These are phyloP conservation scores for Probaryconus sp. DNA, from an alignment of 1,140 invertebrate genomes.

Conservation along the genomic window DNA sequence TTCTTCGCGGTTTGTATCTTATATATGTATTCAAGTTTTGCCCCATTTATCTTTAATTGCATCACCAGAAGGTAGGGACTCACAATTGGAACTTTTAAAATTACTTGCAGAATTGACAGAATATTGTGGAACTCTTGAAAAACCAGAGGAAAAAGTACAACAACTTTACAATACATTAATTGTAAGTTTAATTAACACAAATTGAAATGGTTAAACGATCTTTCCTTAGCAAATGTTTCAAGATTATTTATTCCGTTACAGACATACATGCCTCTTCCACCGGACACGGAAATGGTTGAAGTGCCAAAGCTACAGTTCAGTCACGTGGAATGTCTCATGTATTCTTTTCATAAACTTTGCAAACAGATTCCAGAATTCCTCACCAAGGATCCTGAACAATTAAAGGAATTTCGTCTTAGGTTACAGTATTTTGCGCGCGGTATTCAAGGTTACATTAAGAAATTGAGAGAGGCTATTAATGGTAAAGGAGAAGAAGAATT, in stretches of 20 bases:
- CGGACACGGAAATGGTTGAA: conserved; percentile 81
- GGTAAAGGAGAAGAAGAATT: conserved; percentile 86
- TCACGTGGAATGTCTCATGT: conserved; percentile 95
- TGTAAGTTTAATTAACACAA: conserved; percentile 81
- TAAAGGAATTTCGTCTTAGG: conserved; percentile 93
- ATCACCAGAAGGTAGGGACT: conserved; percentile 82
- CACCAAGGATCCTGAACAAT: conserved; percentile 85
- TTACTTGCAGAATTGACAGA: conserved; percentile 91
- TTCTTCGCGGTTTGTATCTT: conserved; percentile 91
- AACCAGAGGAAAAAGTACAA: conserved; percentile 85
- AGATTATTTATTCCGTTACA: conserved; percentile 68
- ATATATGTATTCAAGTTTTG: conserved; percentile 92
- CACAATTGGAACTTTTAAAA: conserved; percentile 90
- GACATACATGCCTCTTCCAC: conserved; percentile 89
- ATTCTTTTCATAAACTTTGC: conserved; percentile 92
- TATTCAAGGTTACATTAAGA: conserved; percentile 95
- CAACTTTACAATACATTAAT: conserved; percentile 87
- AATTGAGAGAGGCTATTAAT: conserved; percentile 91
- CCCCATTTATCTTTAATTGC: conserved; percentile 80
- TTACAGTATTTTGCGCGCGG: conserved; percentile 95
- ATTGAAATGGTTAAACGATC: too few relatives aligned
- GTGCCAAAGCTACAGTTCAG: conserved; percentile 92
- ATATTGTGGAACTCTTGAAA: conserved; percentile 86
- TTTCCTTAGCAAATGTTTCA: too few relatives aligned
- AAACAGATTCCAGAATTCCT: conserved; percentile 89